Percentiles rank a stretch among this genome's conserved stretches.
phyloP scores from a whole-genome alignment of 2,888 invertebrate genomes.

The Lepas anatifera region DNA sequence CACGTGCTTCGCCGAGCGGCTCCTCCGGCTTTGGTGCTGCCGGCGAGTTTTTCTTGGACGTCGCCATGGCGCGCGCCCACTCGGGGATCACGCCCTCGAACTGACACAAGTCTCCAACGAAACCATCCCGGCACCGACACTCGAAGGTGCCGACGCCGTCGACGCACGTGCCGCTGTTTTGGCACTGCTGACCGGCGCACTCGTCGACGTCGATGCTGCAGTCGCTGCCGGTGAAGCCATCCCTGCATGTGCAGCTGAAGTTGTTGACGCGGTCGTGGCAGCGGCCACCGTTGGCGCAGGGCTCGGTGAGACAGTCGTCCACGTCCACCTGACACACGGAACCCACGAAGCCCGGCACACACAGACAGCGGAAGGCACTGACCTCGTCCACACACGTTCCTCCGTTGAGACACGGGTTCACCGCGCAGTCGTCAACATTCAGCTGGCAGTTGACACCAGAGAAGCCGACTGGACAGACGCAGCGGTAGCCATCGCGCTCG shows the following conservation, averaged over 20 bases:
- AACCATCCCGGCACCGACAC: slow-evolving; percentile 71
- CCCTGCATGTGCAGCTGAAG: slow-evolving; percentile 74
- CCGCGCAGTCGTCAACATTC: slow-evolving; percentile 56
- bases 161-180: slow-evolving; percentile 69
- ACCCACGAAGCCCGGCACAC: slow-evolving; percentile 46
- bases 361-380: slow-evolving; percentile 64
- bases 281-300: slow-evolving; percentile 86
- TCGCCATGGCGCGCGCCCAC: slow-evolving; percentile 29
- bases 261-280: slow-evolving; percentile 70
- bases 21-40: slow-evolving; percentile 14
- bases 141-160: slow-evolving; percentile 69
- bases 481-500: slow-evolving; percentile 45
- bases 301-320: slow-evolving; percentile 74
- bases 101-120: slow-evolving; percentile 62
- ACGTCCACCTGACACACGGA: slow-evolving; percentile 47
- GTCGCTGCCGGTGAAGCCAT: slow-evolving; percentile 85
- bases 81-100: slow-evolving; percentile 30
- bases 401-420: slow-evolving; percentile 69
- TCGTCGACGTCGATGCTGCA: slow-evolving; percentile 76
- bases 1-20: slow-evolving; percentile 54
- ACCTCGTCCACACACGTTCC: slow-evolving; percentile 57
- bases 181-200: slow-evolving; percentile 66
- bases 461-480: slow-evolving; percentile 72
- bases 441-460: slow-evolving; percentile 74
- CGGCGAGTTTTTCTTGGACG: slow-evolving; percentile 14